phyloP scores from a whole-genome alignment of 2,888 invertebrate species.

The Drosophila incognita region DNA sequence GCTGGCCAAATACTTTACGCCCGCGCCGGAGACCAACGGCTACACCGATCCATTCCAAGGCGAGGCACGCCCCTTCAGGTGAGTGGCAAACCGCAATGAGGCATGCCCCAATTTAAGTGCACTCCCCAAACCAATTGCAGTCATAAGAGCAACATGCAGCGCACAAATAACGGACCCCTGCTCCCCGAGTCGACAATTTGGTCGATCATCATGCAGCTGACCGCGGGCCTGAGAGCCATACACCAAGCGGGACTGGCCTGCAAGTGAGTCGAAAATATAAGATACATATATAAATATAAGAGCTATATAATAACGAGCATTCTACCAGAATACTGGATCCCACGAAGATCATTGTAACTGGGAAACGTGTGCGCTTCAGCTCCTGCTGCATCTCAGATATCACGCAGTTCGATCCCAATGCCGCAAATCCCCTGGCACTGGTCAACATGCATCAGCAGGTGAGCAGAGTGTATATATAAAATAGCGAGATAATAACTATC shows the following conservation, averaged over 20 bases:
- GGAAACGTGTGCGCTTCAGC: constrained; percentile 92
- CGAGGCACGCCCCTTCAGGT: constrained; percentile 88
- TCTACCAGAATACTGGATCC: constrained; percentile 92
- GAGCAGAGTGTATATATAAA: background rate
- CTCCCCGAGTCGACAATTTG: constrained; percentile 96
- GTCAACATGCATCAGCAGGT: constrained; percentile 90
- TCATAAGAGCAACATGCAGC: constrained; percentile 85
- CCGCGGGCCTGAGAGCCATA: constrained; percentile 95
- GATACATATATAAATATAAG: too few relatives aligned
- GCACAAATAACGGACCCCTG: constrained; percentile 89
- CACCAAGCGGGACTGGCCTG: constrained; percentile 90
- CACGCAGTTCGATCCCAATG: constrained; percentile 90
- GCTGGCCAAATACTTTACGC: constrained; percentile 92
- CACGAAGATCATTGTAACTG: constrained; percentile 94
- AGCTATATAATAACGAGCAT: background rate
- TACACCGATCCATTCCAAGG: constrained; percentile 92
- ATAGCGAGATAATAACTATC: too few relatives aligned
- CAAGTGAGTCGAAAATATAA: constrained; percentile 85
- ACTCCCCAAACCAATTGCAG: constrained; percentile 51
- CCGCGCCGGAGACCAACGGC: constrained; percentile 87
- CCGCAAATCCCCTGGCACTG: constrained; percentile 88
- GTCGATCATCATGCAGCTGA: constrained; percentile 97
- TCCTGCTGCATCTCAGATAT: constrained; percentile 93
- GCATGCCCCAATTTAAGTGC: background rate
- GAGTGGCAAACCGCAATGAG: constrained; percentile 8